These are phyloP conservation scores for Stichopus horrens DNA, from an alignment of 53 echinoderm and acorn worm genomes.

Conservation along the genomic window DNA sequence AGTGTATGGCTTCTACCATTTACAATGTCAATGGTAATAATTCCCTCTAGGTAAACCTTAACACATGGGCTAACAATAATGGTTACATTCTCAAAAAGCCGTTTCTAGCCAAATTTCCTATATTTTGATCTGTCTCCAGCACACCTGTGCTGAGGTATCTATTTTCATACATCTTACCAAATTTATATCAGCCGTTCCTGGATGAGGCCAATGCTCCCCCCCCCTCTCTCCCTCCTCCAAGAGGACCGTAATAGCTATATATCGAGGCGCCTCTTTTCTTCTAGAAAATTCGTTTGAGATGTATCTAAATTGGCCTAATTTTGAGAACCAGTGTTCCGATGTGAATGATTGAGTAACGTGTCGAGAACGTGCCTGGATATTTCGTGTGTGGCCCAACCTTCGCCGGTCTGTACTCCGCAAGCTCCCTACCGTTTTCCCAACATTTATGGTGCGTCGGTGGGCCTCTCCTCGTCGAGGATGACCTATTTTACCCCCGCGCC, in stretches of 20 bases:
- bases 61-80: too few relatives aligned
- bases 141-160: too few relatives aligned
- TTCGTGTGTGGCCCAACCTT: constrained; percentile 35
- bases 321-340: background rate
- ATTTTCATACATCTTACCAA: background rate
- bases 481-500: background rate
- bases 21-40: too few relatives aligned
- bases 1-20: too few relatives aligned
- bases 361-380: constrained; percentile 26
- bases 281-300: background rate
- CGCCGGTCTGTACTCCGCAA: background rate
- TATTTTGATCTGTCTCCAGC: too few relatives aligned
- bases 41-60: too few relatives aligned
- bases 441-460: background rate
- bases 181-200: background rate
- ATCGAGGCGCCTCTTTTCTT: background rate
- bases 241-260: too few relatives aligned
- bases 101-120: too few relatives aligned
- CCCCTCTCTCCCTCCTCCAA: too few relatives aligned
- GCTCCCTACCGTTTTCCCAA: background rate
- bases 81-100: too few relatives aligned
- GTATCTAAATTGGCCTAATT: constrained; percentile 27
- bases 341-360: constrained; percentile 19
- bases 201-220: background rate
- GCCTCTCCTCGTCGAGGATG: background rate